These are phyloP conservation scores for Andinoacara biseriatus DNA, from an alignment of 2,113 vertebrate genomes.

Conservation along the genomic window DNA sequence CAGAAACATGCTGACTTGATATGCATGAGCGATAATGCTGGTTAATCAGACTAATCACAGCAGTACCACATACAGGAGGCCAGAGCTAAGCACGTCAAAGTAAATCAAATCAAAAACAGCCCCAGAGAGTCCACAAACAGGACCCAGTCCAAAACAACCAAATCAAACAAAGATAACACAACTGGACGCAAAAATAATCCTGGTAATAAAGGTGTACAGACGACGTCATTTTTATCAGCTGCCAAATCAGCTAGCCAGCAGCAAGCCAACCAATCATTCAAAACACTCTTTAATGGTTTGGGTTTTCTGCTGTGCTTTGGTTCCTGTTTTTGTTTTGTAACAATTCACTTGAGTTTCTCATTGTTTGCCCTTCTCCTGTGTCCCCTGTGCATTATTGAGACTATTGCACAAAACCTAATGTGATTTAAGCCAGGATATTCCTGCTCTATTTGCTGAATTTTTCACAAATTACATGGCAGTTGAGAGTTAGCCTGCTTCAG, in stretches of 20 bases:
- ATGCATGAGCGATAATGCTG: not conserved
- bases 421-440: not conserved
- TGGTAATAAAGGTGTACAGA: not conserved
- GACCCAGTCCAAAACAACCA: not conserved
- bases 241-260: not conserved
- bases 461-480: not conserved
- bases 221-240: not conserved
- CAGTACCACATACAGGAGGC: not conserved
- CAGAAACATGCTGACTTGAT: conserved; percentile 15
- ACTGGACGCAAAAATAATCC: not conserved
- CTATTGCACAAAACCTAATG: not conserved
- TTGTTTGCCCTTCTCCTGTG: not conserved
- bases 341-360: not conserved
- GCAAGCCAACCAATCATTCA: not conserved
- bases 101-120: conserved; percentile 3
- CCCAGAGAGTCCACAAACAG: not conserved
- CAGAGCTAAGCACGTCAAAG: conserved; percentile 9
- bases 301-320: not conserved
- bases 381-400: not conserved
- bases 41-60: conserved; percentile 7
- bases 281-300: not conserved
- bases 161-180: conserved; percentile 1
- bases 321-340: conserved; percentile 14
- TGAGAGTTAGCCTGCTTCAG: not conserved
- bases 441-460: not conserved